phyloP scores from a whole-genome alignment of 2,797 vertebrate genomes.

The Chrosomus eos region DNA sequence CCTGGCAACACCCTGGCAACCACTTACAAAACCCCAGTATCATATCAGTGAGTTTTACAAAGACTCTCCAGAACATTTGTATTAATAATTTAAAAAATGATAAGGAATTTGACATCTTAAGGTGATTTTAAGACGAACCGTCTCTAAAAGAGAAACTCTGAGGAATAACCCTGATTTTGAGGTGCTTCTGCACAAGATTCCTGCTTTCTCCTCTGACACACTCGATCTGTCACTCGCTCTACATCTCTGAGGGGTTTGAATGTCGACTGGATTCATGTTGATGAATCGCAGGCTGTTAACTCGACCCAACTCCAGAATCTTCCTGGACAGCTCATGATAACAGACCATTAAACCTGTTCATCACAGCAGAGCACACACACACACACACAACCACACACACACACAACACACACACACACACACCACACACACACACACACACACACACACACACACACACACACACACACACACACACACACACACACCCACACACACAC shows the following conservation, averaged over 20 bases:
- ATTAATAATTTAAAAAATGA: too few relatives aligned
- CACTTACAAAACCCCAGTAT: not conserved
- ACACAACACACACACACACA: too few relatives aligned
- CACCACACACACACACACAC: too few relatives aligned
- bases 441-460: slow-evolving; percentile 2
- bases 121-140: not conserved
- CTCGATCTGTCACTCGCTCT: slow-evolving; percentile 17
- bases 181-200: not conserved
- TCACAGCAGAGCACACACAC: slow-evolving; percentile 33
- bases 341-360: slow-evolving; percentile 45
- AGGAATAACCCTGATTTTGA: not conserved
- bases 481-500: too few relatives aligned
- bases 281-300: slow-evolving; percentile 15
- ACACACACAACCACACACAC: too few relatives aligned
- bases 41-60: not conserved
- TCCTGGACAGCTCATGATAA: slow-evolving; percentile 26
- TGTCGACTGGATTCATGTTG: slow-evolving; percentile 5
- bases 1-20: not conserved
- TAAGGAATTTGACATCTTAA: too few relatives aligned
- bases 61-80: not conserved
- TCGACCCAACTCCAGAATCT: not conserved
- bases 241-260: slow-evolving; percentile 20
- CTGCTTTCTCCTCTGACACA: not conserved
- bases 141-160: not conserved
- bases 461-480: not conserved